Evolutionary conservation across 2,113 vertebrate genomes (phyloP), one percentile per base, ranked within the genome.

Genomic region (Uria lomvia): DNA sequence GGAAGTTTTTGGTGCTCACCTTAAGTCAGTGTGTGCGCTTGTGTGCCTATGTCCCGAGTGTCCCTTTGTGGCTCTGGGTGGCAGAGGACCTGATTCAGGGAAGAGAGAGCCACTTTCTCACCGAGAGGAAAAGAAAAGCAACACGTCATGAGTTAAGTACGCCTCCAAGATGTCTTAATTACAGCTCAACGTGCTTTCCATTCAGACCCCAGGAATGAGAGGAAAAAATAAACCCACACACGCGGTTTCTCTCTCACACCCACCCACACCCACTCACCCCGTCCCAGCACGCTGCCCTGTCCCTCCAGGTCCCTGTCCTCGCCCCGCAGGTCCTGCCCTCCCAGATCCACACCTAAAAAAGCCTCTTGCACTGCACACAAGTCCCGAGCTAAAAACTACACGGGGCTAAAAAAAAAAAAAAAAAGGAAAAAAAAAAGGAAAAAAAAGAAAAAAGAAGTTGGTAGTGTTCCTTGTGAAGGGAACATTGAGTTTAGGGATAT

Each of bases 121-220:
- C 96, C 83, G 88, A 93, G 89, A 97, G 97, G 92, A 98, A 97
- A 98, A 97, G 98, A 96, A 98, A 98, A 98, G 97, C 97, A 96
- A 96, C 97, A 98, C 98, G 98, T 98, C 98, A 98, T 97, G 94
- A 96, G 97, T 93, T 96, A 97, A 97, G 97, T 97, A 97, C 97
- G 97, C 97, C 97, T 97, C 97, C 97, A 97, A 97, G 91, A 97
- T 97, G 95, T 96, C 97, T 97, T 98, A 98, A 98, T 98, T 98
- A 97, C 97, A 97, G 97, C 97, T 88, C 97, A 95, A 97, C 92
- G 90, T 94, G 97, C 96, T 96, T 92, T 85, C 82, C 97, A 88
- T 97, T 96, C 98, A 96, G 97, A 97, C 97, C 97, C 96, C 93
- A 75, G 97, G 94, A 97, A 85, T n/a, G 95, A 65, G 92, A 92